Percentiles rank a stretch among this genome's conserved stretches.
Conservation (phyloP, 2,888 invertebrate species). For the Trachelus stipa region DNA sequence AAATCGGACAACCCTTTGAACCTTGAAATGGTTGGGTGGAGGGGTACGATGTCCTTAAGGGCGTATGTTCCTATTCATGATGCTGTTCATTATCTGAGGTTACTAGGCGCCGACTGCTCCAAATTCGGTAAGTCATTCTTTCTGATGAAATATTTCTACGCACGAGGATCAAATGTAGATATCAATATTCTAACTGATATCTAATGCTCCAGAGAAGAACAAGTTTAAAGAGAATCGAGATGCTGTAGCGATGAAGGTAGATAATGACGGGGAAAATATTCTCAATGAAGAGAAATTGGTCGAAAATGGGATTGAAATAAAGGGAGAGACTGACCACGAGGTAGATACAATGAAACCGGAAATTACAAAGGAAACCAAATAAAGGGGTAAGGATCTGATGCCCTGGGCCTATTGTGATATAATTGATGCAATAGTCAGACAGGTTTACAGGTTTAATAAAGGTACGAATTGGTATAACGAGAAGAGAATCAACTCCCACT, state of each 20-base stretch:
- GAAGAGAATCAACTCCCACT: background rate
- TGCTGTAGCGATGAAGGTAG: constrained; percentile 43
- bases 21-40: constrained; percentile 89
- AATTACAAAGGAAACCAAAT: constrained; percentile 40
- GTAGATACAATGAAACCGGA: constrained; percentile 27
- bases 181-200: background rate
- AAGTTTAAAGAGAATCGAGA: constrained; percentile 76
- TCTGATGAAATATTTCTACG: background rate
- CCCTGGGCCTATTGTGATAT: constrained; percentile 4
- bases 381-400: constrained; percentile 41
- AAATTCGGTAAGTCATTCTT: constrained; percentile 77
- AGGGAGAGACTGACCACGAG: constrained; percentile 7
- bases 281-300: background rate
- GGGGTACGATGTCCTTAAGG: constrained; percentile 86
- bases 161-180: background rate
- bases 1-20: constrained; percentile 65
- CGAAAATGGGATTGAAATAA: constrained; percentile 6
- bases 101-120: constrained; percentile 87
- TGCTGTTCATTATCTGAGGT: constrained; percentile 86
- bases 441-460: constrained; percentile 6
- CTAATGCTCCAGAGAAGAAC: constrained; percentile 70
- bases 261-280: constrained; percentile 15
- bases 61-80: constrained; percentile 90
- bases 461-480: background rate
- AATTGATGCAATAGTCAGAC: background rate